Conservation (phyloP, 2,888 invertebrate genomes). For the Mythimna vitellina region DNA sequence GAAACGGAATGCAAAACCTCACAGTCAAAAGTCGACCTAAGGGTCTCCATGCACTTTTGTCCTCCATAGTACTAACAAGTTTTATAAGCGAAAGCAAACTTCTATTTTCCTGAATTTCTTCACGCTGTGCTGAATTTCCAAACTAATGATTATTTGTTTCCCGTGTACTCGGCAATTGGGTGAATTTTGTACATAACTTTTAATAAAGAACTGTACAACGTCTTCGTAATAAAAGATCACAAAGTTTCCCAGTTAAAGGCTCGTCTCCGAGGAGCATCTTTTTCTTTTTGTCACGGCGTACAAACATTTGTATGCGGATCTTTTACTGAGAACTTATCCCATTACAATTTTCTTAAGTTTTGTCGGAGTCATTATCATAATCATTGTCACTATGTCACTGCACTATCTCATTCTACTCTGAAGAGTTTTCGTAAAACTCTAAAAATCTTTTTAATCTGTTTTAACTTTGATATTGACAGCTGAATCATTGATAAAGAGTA, state of each 20-base stretch:
- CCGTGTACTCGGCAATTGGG: slow-evolving; percentile 1
- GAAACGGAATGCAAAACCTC: no score
- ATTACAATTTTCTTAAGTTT: slow-evolving; percentile 66
- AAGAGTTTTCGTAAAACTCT: slow-evolving; percentile 23
- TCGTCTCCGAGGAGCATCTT: slow-evolving; percentile 37
- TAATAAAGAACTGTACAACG: slow-evolving; percentile 42
- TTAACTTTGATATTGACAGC: slow-evolving; percentile 17
- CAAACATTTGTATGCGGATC: slow-evolving; percentile 72
- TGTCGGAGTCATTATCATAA: slow-evolving; percentile 60
- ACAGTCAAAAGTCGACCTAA: no score
- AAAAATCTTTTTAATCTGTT: slow-evolving; percentile 16
- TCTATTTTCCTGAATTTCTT: slow-evolving; percentile 4
- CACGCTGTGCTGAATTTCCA: slow-evolving; percentile 1
- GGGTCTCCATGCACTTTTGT: no score
- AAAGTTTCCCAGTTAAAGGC: slow-evolving; percentile 47
- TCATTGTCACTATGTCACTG: slow-evolving; percentile 35
- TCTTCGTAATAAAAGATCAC: slow-evolving; percentile 46
- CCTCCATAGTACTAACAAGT: neutral
- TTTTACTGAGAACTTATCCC: slow-evolving; percentile 73
- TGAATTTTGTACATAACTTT: slow-evolving; percentile 34
- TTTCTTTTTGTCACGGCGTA: slow-evolving; percentile 50
- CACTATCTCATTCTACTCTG: slow-evolving; percentile 15
- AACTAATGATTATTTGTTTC: slow-evolving; percentile 25
- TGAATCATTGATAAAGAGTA: slow-evolving; percentile 22
- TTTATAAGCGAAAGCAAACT: slow-evolving; percentile 14